These are phyloP conservation scores for Acrobasis repandana DNA, from an alignment of 2,888 invertebrate species.

Conservation along the genomic window DNA sequence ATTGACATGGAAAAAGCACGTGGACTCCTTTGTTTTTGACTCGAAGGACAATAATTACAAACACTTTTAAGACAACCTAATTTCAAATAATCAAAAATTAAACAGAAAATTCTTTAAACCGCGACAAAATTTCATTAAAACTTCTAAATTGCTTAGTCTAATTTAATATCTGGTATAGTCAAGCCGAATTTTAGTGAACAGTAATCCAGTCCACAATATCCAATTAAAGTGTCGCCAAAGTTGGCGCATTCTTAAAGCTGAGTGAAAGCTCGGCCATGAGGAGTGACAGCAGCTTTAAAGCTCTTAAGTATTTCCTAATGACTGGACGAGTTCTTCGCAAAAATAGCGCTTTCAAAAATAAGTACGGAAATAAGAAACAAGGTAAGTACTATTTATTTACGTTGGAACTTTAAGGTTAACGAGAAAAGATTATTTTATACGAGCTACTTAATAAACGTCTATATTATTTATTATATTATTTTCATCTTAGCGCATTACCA, in stretches of 20 bases:
- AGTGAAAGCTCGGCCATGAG: conserved; percentile 33
- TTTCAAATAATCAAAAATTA: too few species aligned
- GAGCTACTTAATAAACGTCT: too few species aligned
- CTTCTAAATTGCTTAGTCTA: neutral
- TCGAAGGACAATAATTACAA: too few species aligned
- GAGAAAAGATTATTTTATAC: too few species aligned
- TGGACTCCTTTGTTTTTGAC: too few species aligned
- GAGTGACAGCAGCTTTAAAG: conserved; percentile 37
- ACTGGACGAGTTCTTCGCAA: conserved; percentile 24
- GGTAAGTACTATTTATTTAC: too few species aligned
- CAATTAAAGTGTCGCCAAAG: conserved; percentile 29
- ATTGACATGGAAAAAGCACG: too few species aligned
- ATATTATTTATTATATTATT: too few species aligned
- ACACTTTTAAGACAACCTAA: too few species aligned
- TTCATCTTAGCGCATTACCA: too few species aligned
- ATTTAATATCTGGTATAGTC: neutral
- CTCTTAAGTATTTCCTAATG: conserved; percentile 38
- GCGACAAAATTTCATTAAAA: neutral
- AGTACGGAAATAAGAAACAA: too few species aligned
- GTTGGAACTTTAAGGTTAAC: too few species aligned
- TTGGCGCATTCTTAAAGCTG: conserved; percentile 35
- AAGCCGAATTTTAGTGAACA: conserved; percentile 17
- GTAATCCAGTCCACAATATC: conserved; percentile 29
- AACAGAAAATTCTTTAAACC: neutral
- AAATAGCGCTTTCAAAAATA: conserved; percentile 10